phyloP scores from a whole-genome alignment of 1,140 invertebrate species.

The Pachyrhynchus sulphureomaculatus region DNA sequence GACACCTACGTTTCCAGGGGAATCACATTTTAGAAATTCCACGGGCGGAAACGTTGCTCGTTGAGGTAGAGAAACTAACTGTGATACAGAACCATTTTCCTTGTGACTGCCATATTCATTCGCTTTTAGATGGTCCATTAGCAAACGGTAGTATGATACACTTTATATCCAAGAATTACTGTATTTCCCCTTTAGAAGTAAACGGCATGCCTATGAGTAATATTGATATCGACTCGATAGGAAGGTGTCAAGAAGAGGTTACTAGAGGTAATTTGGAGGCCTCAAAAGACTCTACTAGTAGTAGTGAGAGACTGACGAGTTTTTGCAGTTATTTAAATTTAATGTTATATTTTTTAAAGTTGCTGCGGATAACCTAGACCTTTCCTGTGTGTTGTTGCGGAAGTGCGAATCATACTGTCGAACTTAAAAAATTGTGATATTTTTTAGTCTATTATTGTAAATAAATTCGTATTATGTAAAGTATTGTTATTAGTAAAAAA shows the following conservation, averaged over 20 bases:
- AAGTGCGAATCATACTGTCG: slow-evolving; percentile 13
- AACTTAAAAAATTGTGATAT: slow-evolving; percentile 29
- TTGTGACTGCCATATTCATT: slow-evolving; percentile 78
- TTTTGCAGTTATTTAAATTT: slow-evolving; percentile 26
- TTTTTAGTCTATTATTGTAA: background rate
- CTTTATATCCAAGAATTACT: slow-evolving; percentile 76
- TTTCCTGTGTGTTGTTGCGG: slow-evolving; percentile 20
- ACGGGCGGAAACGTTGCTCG: slow-evolving; percentile 62
- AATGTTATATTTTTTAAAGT: slow-evolving; percentile 22
- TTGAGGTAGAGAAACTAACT: slow-evolving; percentile 66
- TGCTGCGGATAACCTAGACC: slow-evolving; percentile 17
- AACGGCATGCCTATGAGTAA: slow-evolving; percentile 72
- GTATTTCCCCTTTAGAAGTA: slow-evolving; percentile 79
- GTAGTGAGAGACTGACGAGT: background rate
- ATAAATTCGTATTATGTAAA: background rate
- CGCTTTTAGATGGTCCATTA: slow-evolving; percentile 70
- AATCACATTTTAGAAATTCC: slow-evolving; percentile 79
- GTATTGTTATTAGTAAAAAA: too few species aligned
- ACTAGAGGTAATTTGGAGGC: slow-evolving; percentile 65
- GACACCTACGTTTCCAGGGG: slow-evolving; percentile 69
- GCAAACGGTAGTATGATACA: slow-evolving; percentile 64
- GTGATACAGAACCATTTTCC: slow-evolving; percentile 78
- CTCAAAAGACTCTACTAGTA: slow-evolving; percentile 25
- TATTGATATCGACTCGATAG: slow-evolving; percentile 67
- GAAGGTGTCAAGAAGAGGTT: slow-evolving; percentile 66